Conservation (phyloP, 2,797 vertebrate genomes). For the Perdix hodgsoniae region DNA sequence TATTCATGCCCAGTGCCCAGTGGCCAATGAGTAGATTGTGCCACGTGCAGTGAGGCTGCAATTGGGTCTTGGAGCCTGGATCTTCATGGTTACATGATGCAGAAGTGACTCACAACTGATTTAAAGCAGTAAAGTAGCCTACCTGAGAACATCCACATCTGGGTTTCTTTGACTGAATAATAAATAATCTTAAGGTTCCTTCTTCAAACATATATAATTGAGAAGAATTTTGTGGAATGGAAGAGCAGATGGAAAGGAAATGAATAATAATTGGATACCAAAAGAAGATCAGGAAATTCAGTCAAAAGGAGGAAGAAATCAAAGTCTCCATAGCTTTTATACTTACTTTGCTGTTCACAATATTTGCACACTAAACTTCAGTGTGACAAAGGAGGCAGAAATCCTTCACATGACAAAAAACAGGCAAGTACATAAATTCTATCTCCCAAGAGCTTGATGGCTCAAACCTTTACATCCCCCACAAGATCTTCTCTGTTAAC, state of each 20-base stretch:
- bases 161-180: not conserved
- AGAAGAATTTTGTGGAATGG: not conserved
- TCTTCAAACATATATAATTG: not conserved
- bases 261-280: not conserved
- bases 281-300: not conserved
- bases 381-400: not conserved
- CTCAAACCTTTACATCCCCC: too few relatives aligned
- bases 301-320: not conserved
- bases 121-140: not conserved
- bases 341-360: not conserved
- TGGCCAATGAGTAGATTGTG: not conserved
- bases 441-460: not conserved
- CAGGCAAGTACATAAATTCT: not conserved
- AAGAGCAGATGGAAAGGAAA: constrained; percentile 7
- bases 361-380: not conserved
- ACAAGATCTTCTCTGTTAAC: too few relatives aligned
- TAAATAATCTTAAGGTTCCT: not conserved
- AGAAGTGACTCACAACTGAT: not conserved
- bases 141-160: not conserved
- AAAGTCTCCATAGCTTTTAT: not conserved
- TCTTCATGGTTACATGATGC: not conserved
- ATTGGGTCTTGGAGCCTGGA: rapidly evolving
- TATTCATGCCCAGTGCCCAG: rapidly evolving
- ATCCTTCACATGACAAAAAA: not conserved
- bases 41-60: rapidly evolving